Conservation (phyloP, 92 coral and sea anemone genomes). For the Ricordea florida region DNA sequence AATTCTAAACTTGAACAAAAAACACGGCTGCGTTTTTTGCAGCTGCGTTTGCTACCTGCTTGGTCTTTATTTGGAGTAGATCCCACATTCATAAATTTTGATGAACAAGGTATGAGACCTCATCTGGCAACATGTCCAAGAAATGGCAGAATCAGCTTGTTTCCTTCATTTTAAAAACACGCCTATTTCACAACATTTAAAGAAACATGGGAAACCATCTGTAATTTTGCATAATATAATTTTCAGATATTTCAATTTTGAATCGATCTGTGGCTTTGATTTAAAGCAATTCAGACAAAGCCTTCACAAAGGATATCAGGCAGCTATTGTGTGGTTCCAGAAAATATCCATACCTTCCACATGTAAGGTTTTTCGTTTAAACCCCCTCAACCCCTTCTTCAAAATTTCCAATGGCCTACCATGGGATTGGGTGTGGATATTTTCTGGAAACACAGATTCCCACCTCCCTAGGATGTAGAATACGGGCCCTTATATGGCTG, state of each 20-base stretch:
- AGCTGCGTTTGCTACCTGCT: conserved; percentile 62
- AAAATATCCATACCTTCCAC: not conserved
- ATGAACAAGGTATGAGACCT: conserved; percentile 7
- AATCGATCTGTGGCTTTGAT: conserved; percentile 37
- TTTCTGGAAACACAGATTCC: not conserved
- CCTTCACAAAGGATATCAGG: conserved; percentile 8
- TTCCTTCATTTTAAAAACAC: too few species aligned
- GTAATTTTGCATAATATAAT: conserved; percentile 24
- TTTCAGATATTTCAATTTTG: conserved; percentile 30
- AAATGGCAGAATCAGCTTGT: not conserved
- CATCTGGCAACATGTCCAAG: conserved; percentile 6
- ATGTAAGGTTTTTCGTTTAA: not conserved
- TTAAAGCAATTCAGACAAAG: conserved; percentile 33
- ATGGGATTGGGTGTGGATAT: too few species aligned
- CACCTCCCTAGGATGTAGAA: not conserved
- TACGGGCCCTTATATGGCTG: not conserved
- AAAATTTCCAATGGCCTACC: too few species aligned
- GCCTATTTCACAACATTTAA: conserved; percentile 16
- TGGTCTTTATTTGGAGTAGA: conserved; percentile 47
- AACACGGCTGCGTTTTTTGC: conserved; percentile 72
- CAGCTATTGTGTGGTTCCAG: conserved; percentile 22
- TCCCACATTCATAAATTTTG: too few species aligned
- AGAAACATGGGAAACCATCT: conserved; percentile 23
- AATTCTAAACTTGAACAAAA: too few species aligned
- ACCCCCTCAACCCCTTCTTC: not conserved